Conservation (phyloP, 2,888 invertebrate species). For the Lasioglossum pauxillum region DNA sequence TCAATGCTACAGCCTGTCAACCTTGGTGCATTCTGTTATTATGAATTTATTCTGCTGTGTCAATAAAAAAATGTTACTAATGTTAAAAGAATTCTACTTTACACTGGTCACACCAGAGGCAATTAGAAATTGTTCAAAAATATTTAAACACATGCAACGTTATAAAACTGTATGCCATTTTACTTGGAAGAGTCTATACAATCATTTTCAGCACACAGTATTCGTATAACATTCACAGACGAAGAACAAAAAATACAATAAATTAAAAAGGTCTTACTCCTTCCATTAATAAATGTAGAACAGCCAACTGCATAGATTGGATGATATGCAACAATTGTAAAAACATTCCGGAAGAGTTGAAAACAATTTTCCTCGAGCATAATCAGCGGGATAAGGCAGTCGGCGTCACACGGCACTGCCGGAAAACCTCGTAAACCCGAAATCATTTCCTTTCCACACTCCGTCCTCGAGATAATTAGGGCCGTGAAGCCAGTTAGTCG, state of each 20-base stretch:
- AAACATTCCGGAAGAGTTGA: background rate
- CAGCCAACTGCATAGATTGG: background rate
- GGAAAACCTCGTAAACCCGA: conserved; percentile 1
- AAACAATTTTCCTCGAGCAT: background rate
- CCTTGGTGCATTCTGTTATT: background rate
- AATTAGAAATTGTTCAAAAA: background rate
- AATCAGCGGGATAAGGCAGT: background rate
- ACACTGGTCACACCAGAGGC: no score
- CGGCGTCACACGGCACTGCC: background rate
- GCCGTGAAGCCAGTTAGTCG: background rate
- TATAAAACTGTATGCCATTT: background rate
- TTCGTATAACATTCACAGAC: no score
- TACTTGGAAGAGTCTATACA: background rate
- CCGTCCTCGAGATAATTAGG: conserved; percentile 14
- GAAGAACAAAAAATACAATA: no score
- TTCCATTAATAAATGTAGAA: background rate
- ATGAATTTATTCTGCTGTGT: background rate
- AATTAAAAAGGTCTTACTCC: background rate
- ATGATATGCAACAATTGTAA: background rate
- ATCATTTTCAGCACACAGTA: background rate
- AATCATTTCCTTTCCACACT: conserved; percentile 2
- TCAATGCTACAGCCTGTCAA: background rate
- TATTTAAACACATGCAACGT: background rate
- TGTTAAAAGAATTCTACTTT: background rate
- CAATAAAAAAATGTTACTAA: no score